Percentiles rank a stretch among this genome's conserved stretches.
Conservation (phyloP, 2,888 invertebrate species). For the Laothoe populi region DNA sequence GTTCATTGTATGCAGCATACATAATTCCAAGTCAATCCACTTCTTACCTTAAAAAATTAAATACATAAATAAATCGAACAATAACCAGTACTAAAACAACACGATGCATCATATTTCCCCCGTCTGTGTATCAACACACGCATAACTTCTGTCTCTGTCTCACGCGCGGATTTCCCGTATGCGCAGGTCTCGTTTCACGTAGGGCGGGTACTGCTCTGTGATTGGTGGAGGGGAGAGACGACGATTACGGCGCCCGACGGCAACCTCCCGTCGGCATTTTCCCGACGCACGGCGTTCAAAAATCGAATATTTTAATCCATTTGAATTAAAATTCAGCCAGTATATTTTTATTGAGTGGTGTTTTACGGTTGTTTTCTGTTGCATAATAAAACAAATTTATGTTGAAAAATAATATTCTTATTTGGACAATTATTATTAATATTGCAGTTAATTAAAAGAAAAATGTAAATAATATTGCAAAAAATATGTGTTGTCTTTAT, state of each 20-base stretch:
- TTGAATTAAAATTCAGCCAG: slow-evolving; percentile 31
- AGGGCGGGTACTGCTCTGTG: slow-evolving; percentile 73
- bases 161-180: slow-evolving; percentile 68
- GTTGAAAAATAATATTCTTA: no score
- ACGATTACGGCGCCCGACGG: slow-evolving; percentile 70
- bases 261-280: slow-evolving; percentile 78
- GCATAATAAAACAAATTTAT: no score
- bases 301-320: slow-evolving; percentile 57
- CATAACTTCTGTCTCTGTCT: slow-evolving; percentile 1
- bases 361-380: not conserved
- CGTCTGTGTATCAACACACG: slow-evolving; percentile 53
- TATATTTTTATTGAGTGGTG: slow-evolving; percentile 29
- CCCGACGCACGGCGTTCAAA: slow-evolving; percentile 75
- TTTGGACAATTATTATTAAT: no score
- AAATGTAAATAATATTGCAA: no score
- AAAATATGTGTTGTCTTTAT: no score
- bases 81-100: slow-evolving; percentile 81
- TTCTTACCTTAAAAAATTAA: slow-evolving; percentile 58
- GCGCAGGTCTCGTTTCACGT: slow-evolving; percentile 55
- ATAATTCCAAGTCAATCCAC: slow-evolving; percentile 53
- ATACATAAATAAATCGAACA: slow-evolving; percentile 72
- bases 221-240: slow-evolving; percentile 78
- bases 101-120: slow-evolving; percentile 82
- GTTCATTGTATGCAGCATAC: slow-evolving; percentile 28
- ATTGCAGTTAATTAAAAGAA: no score